Evolutionary conservation across 2,888 invertebrate genomes (phyloP), one percentile per base, ranked within the genome.

Genomic region (Noctua janthe): DNA sequence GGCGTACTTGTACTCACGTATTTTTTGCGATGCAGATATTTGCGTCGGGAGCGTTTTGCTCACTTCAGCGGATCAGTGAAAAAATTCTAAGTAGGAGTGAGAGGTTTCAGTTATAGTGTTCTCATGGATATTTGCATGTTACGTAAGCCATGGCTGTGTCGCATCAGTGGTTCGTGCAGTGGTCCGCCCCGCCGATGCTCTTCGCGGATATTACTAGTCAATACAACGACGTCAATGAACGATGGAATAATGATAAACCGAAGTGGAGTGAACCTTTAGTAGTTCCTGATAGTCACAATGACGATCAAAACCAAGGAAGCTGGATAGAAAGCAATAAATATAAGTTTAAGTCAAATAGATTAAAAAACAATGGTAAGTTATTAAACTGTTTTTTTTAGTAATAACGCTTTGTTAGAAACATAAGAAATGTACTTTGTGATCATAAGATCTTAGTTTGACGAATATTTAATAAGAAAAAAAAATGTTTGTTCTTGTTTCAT

Each of bases 111-210:
- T 74, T 70, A 69, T 85, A 88, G 88, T 87, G 82, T 83, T 86
- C 85, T 89, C 75, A 90, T 85, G 81, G 83, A 71, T 83, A 86
- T 86, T 90, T 90, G 87, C 83, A 89, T 90, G 88, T 88, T 84
- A 85, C 89, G 85, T 87, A 83, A 90, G 91, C 82, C 74, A 97
- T 97, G 96, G 96, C 97, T 80, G 94, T 96, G 87, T 96, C 97
- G 82, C 96, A 97, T 91, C 97, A 97, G 93, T 97, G 97, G 97
- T 97, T 96, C 90, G 93, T 97, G 83, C 96, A 97, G 90, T 97
- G 97, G 97, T 93, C 96, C 23, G 90, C 96, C 20, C 97, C 97
- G 10, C 91, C 95, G 54, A 86, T 94, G 89, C 80, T 96, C 64
- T 92, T 95, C 66, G 89, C 95, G 72, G 96, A 96, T 86, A 94